Evolutionary conservation across 2,888 invertebrate genomes (phyloP).

Genomic region (Tuta absoluta): DNA sequence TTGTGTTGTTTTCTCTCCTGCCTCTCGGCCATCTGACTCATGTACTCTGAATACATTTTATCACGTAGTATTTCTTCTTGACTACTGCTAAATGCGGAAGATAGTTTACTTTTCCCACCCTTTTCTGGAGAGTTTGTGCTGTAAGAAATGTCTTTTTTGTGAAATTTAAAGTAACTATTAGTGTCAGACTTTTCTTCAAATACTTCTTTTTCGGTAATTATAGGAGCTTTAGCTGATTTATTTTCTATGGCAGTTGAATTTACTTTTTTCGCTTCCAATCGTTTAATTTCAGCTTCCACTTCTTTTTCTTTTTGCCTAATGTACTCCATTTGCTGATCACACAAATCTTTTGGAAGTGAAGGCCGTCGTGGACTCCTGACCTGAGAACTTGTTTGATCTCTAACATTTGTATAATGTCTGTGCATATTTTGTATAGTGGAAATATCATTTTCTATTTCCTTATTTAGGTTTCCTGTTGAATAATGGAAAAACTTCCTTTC

Average conservation of each 20-base stretch:
- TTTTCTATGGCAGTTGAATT: constrained; percentile 38
- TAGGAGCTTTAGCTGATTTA: constrained; percentile 64
- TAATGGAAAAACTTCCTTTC: constrained; percentile 70
- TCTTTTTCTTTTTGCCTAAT: constrained; percentile 85
- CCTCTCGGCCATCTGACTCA: constrained; percentile 88
- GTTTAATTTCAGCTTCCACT: constrained; percentile 83
- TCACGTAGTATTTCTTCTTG: constrained; percentile 88
- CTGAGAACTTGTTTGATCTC: constrained; percentile 48
- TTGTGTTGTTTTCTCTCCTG: constrained; percentile 89
- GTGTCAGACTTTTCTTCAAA: constrained; percentile 47
- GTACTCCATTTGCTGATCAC: constrained; percentile 83
- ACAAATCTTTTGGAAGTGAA: constrained; percentile 84
- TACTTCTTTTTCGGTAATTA: constrained; percentile 63
- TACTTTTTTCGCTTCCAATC: constrained; percentile 81
- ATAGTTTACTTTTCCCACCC: constrained; percentile 50
- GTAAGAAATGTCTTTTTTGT: constrained; percentile 69
- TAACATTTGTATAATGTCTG: constrained; percentile 58
- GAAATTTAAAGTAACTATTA: constrained; percentile 67
- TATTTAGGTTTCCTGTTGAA: constrained; percentile 71
- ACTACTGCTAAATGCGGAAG: constrained; percentile 78
- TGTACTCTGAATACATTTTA: constrained; percentile 92
- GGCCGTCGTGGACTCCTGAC: constrained; percentile 68
- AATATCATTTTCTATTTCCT: constrained; percentile 74
- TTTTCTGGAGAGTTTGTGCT: constrained; percentile 44
- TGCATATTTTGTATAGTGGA: constrained; percentile 76